These are phyloP conservation scores for Apamea anceps DNA, from an alignment of 2,888 invertebrate genomes.

Conservation along the genomic window DNA sequence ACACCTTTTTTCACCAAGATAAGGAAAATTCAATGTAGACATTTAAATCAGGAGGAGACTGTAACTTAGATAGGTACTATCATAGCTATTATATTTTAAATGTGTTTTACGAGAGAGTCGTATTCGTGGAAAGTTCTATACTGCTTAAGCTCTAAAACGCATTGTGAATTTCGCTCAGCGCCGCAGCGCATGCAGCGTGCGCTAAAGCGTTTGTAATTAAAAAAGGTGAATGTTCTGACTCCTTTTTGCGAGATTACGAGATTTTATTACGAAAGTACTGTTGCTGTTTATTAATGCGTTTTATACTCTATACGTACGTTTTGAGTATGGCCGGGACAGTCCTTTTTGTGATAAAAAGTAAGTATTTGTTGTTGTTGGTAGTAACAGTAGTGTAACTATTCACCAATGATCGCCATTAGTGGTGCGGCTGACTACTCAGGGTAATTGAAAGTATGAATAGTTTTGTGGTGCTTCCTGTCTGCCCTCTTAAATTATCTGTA, in stretches of 20 bases:
- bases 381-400: neutral
- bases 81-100: constrained; percentile 55
- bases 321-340: neutral
- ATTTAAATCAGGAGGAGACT: constrained; percentile 44
- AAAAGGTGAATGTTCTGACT: constrained; percentile 65
- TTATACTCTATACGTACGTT: constrained; percentile 11
- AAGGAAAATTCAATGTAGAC: constrained; percentile 46
- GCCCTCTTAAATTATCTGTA: neutral
- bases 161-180: constrained; percentile 72
- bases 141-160: constrained; percentile 66
- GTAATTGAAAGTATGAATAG: neutral
- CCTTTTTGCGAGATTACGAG: constrained; percentile 58
- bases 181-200: constrained; percentile 53
- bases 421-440: neutral
- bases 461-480: neutral
- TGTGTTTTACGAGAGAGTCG: constrained; percentile 54
- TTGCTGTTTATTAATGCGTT: constrained; percentile 38
- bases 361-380: neutral
- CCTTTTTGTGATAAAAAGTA: neutral
- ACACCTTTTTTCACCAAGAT: constrained; percentile 35
- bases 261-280: constrained; percentile 57
- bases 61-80: constrained; percentile 53
- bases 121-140: constrained; percentile 45
- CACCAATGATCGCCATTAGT: neutral
- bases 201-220: constrained; percentile 75